These are phyloP conservation scores for Emydoidea blandingii DNA, from an alignment of 2,797 vertebrate genomes.

Conservation along the genomic window DNA sequence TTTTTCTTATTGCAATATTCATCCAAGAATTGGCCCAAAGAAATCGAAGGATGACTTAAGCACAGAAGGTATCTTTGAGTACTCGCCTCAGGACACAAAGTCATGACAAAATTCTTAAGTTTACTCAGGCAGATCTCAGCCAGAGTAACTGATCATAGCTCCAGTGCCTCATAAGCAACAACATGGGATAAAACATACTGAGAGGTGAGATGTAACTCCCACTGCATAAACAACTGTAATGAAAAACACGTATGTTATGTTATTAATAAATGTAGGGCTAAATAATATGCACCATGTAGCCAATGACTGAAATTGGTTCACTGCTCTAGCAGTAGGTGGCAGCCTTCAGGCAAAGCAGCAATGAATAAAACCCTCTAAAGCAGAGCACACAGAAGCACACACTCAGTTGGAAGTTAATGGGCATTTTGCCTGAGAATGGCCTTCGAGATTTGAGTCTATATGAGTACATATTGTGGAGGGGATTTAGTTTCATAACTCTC, in stretches of 20 bases:
- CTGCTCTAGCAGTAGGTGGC: neutral
- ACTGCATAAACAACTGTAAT: neutral
- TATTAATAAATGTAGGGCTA: neutral
- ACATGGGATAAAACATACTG: neutral
- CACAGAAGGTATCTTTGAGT: neutral
- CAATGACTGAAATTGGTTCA: neutral
- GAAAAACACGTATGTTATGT: neutral
- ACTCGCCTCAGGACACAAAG: neutral
- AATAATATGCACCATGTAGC: neutral
- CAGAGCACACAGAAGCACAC: accelerated
- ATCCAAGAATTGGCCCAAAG: accelerated
- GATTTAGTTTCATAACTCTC: neutral
- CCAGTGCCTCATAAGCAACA: neutral
- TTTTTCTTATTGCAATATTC: neutral
- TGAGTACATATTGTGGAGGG: neutral
- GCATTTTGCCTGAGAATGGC: neutral
- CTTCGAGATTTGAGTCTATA: neutral
- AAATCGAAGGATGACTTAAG: accelerated
- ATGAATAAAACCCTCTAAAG: neutral
- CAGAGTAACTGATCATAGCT: neutral
- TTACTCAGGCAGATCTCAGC: neutral
- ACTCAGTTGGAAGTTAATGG: neutral
- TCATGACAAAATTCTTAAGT: accelerated
- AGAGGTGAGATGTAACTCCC: accelerated
- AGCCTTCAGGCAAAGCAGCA: neutral